phyloP scores from a whole-genome alignment of 2,113 vertebrate genomes.

The Argyrosomus japonicus region DNA sequence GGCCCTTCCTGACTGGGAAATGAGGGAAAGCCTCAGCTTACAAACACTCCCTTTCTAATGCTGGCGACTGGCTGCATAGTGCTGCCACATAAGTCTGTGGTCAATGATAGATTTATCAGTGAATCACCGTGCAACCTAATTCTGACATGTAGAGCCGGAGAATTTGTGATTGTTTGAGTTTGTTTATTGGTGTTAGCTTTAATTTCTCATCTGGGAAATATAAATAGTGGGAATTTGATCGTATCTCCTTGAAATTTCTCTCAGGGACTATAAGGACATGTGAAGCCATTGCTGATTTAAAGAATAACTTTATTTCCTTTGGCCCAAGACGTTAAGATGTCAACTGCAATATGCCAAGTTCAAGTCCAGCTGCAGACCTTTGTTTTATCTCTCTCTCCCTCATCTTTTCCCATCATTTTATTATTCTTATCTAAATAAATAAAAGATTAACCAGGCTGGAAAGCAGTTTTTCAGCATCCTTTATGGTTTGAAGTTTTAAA shows the following conservation, averaged over 20 bases:
- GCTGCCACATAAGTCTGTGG: slow-evolving; percentile 38
- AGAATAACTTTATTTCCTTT: not conserved
- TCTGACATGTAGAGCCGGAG: slow-evolving; percentile 7
- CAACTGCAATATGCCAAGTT: not conserved
- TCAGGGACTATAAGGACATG: not conserved
- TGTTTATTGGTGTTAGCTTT: not conserved
- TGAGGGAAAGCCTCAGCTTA: slow-evolving; percentile 39
- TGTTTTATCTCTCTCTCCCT: not conserved
- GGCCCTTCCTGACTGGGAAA: slow-evolving; percentile 45
- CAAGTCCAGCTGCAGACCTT: not conserved
- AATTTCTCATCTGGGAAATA: slow-evolving; percentile 4
- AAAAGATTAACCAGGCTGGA: not conserved
- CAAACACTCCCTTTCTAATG: slow-evolving; percentile 26
- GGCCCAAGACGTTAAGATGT: slow-evolving; percentile 3
- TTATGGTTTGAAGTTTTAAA: not conserved
- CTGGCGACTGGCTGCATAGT: slow-evolving; percentile 40
- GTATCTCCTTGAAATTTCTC: slow-evolving; percentile 33
- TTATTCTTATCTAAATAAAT: not conserved
- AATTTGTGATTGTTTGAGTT: slow-evolving; percentile 7
- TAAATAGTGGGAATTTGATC: slow-evolving; percentile 14
- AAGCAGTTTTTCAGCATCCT: not conserved
- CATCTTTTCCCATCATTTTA: not conserved
- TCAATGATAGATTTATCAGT: slow-evolving; percentile 41
- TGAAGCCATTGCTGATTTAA: slow-evolving; percentile 11
- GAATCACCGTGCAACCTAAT: slow-evolving; percentile 28